phyloP scores from a whole-genome alignment of 2,888 invertebrate species.

The Cyrtodaria siliqua region DNA sequence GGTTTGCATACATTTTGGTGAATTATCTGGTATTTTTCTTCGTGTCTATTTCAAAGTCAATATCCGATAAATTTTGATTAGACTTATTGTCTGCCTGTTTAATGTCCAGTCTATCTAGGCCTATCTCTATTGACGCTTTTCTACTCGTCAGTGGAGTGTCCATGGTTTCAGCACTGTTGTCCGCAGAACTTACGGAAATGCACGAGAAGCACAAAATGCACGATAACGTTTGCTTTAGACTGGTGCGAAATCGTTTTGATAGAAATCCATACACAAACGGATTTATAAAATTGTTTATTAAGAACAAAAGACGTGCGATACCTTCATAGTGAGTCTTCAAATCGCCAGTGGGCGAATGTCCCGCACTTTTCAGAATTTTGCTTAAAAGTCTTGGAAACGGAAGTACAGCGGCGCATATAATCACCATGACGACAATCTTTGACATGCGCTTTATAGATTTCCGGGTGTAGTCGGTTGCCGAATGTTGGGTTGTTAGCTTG shows the following conservation, averaged over 20 bases:
- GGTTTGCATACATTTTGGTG: too few species aligned
- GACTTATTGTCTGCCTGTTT: too few species aligned
- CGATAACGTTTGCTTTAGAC: conserved; percentile 34
- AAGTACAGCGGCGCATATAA: conserved; percentile 50
- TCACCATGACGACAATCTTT: conserved; percentile 50
- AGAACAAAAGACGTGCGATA: conserved; percentile 40
- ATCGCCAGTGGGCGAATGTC: conserved; percentile 11
- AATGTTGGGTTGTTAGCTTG: conserved; percentile 23
- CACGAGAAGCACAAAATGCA: neutral
- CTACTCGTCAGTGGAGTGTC: conserved; percentile 43
- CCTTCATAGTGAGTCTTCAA: conserved; percentile 36
- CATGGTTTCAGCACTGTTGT: conserved; percentile 34
- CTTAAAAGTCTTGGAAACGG: conserved; percentile 47
- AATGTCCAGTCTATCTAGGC: conserved; percentile 19
- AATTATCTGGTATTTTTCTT: too few species aligned
- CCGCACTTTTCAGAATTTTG: conserved; percentile 24
- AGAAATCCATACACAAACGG: conserved; percentile 52
- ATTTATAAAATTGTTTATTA: conserved; percentile 51
- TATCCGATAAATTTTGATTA: too few species aligned
- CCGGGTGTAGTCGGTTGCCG: conserved; percentile 39
- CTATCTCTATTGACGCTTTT: conserved; percentile 15
- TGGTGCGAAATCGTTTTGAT: conserved; percentile 49
- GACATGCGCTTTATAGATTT: conserved; percentile 56
- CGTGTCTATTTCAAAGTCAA: too few species aligned
- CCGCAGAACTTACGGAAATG: neutral